phyloP scores from a whole-genome alignment of 2,888 invertebrate species.

The Nudaria mundana region DNA sequence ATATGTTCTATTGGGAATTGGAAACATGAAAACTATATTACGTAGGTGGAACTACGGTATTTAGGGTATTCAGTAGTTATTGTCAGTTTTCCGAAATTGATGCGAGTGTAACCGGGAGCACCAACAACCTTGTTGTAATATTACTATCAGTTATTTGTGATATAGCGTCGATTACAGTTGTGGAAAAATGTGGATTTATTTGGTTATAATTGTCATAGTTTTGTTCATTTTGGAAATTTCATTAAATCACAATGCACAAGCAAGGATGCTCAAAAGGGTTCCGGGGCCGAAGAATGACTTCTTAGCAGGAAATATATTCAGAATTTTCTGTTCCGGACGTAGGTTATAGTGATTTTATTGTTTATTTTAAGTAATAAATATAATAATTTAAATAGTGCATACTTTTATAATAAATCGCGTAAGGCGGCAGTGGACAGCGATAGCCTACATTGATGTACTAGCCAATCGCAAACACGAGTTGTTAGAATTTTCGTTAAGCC shows the following conservation, averaged over 20 bases:
- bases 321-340: slow-evolving; percentile 38
- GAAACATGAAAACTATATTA: no score
- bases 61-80: no score
- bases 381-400: not conserved
- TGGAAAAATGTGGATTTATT: slow-evolving; percentile 24
- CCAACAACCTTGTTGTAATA: no score
- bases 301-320: slow-evolving; percentile 39
- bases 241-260: slow-evolving; percentile 33
- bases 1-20: no score
- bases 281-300: slow-evolving; percentile 46
- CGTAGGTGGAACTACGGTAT: no score
- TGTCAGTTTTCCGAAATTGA: no score
- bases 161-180: slow-evolving; percentile 1
- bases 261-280: slow-evolving; percentile 38
- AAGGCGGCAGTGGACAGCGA: no score
- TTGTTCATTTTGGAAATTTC: slow-evolving; percentile 28
- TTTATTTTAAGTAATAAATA: not conserved
- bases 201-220: slow-evolving; percentile 14
- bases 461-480: no score
- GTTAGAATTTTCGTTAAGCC: no score
- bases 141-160: slow-evolving; percentile 4
- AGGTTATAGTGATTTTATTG: not conserved
- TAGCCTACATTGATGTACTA: no score
- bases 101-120: no score
- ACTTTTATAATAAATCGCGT: no score